Evolutionary conservation across 2,888 invertebrate genomes (phyloP), one percentile per base, ranked within the genome.

Genomic region (Callyntrura sp.): DNA sequence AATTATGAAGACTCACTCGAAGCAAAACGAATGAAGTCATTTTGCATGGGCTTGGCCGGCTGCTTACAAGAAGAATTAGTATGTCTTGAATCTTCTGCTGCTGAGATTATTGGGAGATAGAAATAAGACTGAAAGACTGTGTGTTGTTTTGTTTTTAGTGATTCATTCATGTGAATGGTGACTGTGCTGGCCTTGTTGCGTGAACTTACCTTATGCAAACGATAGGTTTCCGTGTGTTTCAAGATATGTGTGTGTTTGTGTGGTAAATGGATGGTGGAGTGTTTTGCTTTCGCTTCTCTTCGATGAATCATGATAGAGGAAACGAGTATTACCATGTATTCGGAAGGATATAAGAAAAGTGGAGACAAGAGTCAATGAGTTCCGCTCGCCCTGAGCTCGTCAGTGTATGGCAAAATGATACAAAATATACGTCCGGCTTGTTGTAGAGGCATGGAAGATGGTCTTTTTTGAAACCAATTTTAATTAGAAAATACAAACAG

Each of bases 301-400:
- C 20, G 81, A 81, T 81, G 81, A 81, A 45, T 81, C 81, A 81
- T 81, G 62, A 73, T n/a, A 76, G 62, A 62, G 45, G 60, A 62
- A 62, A 60, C 45, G 81, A 60, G 28, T 43, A 45, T 23, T 62
- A 45, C 78, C 55, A 48, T 78, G 78, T 28, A 78, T 55, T 51
- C 78, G 78, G 78, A 55, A 78, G 43, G 78, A 73, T 78, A 55
- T 14, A 28, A 43, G 76, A 51, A 79, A 79, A 57, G 79, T 8
- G 45, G 28, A 60, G 45, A 81, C 81, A 62, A 43, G 62, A 45
- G 81, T 62, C 45, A 81, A 81, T 62, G 81, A 81, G 62, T 79
- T 79, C 79, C 79, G 79, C 35, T 79, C 79, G 79, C 43, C 45
- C 35, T 20, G n/a, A 28, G 23, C n/a, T 78, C 28, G 51, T 55